Base-by-base conservation (phyloP, 2,113 vertebrate genomes). In the Machaerirhynchus nigripectus region DNA sequence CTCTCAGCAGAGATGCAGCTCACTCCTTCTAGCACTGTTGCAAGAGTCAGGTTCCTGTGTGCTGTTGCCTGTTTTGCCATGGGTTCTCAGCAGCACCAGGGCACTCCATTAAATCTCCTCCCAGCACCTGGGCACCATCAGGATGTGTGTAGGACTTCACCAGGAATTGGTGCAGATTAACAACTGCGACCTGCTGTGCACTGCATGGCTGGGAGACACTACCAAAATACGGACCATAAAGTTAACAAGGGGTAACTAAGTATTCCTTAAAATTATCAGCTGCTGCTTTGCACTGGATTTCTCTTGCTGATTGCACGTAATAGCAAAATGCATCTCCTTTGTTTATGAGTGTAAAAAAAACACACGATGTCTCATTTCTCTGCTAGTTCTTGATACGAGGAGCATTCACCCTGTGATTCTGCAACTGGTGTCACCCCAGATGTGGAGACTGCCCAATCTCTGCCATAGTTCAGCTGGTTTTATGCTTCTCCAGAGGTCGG, bases 161-260 rank as follows among this genome's bases (percentile, higher is more conserved):
- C 11, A 27, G 50, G 59, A 59, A 86, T 53, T 0, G 22, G 46
- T 31, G 52, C 24, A 28, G 40, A 37, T 61, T 13, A 69, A 53
- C 1, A 3, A 44, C 55, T 14, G 19, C 3, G 8, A 77, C 37
- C 69, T 73, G 59, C 40, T 92, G n/a, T 61, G 63, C 71, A 12
- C 22, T 35, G 64, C 30, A 10, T 26, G 68, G 76, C 17, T 35
- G 55, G 79, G 68, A 83, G 27, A 37, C 47, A 11, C 33, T 20
- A 28, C 0, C 0, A 57, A 69, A 35, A 7, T 3, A 16, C 0
- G 11, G 69, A 65, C 24, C 37, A 74, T 14, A 17, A 60, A 71
- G 40, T 69, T 64, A 75, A 18, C 28, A 88, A 46, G 13, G 12
- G 22, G 27, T 35, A 64, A 52, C 9, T 12, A 4, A 2, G 11